phyloP scores from a whole-genome alignment of 92 coral and sea anemone genomes.

The Blastomussa wellsi region DNA sequence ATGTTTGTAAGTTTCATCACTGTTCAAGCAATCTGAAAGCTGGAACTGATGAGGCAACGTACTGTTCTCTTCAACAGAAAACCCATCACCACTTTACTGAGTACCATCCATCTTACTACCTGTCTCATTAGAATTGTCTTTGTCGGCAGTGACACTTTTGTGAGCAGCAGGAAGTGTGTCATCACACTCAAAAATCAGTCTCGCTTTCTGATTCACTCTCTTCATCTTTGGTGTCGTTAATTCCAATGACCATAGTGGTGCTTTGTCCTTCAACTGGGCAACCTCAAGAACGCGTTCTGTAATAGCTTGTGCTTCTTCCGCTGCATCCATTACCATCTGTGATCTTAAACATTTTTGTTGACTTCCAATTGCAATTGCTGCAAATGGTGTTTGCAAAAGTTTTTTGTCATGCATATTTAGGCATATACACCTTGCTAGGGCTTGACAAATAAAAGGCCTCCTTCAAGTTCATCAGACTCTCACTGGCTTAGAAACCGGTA shows the following conservation, averaged over 20 bases:
- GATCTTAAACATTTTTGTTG: slow-evolving; percentile 33
- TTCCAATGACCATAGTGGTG: slow-evolving; percentile 49
- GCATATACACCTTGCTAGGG: slow-evolving; percentile 51
- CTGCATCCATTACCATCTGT: slow-evolving; percentile 37
- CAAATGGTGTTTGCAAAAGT: slow-evolving; percentile 53
- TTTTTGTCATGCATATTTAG: slow-evolving; percentile 55
- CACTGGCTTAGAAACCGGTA: no score
- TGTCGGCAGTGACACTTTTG: background rate
- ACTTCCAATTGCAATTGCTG: slow-evolving; percentile 37
- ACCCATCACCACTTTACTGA: background rate
- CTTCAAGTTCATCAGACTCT: slow-evolving; percentile 49
- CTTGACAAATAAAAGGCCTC: slow-evolving; percentile 51
- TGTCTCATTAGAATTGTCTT: background rate
- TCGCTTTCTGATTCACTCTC: slow-evolving; percentile 32
- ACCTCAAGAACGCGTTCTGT: slow-evolving; percentile 43
- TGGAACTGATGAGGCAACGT: slow-evolving; percentile 37
- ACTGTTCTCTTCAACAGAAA: slow-evolving; percentile 5
- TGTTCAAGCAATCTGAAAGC: slow-evolving; percentile 2
- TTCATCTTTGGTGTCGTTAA: slow-evolving; percentile 25
- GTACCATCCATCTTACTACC: slow-evolving; percentile 15
- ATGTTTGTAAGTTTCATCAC: slow-evolving; percentile 54
- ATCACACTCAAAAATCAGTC: slow-evolving; percentile 42
- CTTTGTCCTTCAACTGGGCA: slow-evolving; percentile 56
- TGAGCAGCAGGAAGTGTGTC: background rate
- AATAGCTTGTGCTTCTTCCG: slow-evolving; percentile 42